A percentile compares a stretch with the other conserved stretches of the same genome.
Evolutionary conservation across 2,888 invertebrate species (phyloP).

Genomic region (Drosophila anceps): DNA sequence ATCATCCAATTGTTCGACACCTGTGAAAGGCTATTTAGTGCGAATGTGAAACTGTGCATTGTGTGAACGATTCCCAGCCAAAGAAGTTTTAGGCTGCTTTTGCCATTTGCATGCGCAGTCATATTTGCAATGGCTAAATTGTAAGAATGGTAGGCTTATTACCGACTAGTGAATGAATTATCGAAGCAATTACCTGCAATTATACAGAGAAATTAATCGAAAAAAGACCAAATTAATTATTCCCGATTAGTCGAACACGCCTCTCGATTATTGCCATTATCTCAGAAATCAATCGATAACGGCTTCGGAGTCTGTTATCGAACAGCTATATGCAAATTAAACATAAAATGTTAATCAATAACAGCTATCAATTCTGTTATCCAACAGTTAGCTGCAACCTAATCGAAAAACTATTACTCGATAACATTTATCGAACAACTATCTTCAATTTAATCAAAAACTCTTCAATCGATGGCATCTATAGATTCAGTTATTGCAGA

Average conservation of each 20-base stretch:
- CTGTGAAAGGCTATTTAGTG: slow-evolving; percentile 31
- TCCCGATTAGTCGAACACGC: too few relatives aligned
- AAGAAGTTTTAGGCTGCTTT: neutral
- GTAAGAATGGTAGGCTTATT: neutral
- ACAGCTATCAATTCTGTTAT: neutral
- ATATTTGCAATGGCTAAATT: neutral
- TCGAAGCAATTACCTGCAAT: neutral
- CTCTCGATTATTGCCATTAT: neutral
- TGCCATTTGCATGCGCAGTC: neutral
- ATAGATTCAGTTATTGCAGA: neutral
- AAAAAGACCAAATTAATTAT: neutral
- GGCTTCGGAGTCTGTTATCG: neutral
- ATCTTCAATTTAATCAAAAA: neutral
- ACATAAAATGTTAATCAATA: neutral
- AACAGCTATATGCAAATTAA: neutral
- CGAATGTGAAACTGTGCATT: slow-evolving; percentile 25
- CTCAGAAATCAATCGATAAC: neutral
- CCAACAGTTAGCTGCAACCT: too few relatives aligned
- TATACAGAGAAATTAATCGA: neutral
- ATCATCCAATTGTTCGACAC: slow-evolving; percentile 43
- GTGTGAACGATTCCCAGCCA: neutral
- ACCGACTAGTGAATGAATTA: neutral
- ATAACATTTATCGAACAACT: neutral
- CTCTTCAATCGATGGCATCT: neutral
- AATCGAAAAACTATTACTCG: neutral